These are phyloP conservation scores for Rachycentron canadum DNA, from an alignment of 2,797 vertebrate genomes.

Conservation along the genomic window DNA sequence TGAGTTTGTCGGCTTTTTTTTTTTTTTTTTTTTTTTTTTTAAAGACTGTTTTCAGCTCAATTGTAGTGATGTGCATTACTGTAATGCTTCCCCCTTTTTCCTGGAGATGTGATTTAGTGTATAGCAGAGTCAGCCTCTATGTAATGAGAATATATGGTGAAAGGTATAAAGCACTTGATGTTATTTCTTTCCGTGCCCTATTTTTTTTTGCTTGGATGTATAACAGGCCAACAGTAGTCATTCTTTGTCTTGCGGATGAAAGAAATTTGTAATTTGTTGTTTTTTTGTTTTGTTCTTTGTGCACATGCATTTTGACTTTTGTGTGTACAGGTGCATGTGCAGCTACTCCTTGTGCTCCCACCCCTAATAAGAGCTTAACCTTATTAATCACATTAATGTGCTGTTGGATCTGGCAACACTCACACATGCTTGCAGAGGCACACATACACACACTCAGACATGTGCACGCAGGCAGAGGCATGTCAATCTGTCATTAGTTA, in stretches of 20 bases:
- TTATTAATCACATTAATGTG: constrained; percentile 83
- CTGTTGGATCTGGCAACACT: constrained; percentile 69
- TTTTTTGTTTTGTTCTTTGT: constrained; percentile 24
- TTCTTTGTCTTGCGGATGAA: constrained; percentile 42
- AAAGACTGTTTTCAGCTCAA: constrained; percentile 11
- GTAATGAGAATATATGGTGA: constrained; percentile 69
- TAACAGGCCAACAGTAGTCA: constrained; percentile 40
- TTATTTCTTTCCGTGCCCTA: constrained; percentile 50
- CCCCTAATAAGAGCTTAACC: constrained; percentile 81
- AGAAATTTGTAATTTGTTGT: constrained; percentile 12
- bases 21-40: constrained; percentile 20
- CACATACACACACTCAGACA: constrained; percentile 52
- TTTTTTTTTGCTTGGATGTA: constrained; percentile 50
- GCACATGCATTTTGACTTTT: constrained; percentile 8
- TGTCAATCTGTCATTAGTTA: constrained; percentile 84
- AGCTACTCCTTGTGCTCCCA: constrained; percentile 57
- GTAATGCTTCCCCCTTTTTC: constrained; percentile 32
- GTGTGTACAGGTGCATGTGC: constrained; percentile 36
- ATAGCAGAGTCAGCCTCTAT: constrained; percentile 50
- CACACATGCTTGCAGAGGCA: constrained; percentile 55
- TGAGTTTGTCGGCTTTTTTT: constrained; percentile 14
- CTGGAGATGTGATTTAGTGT: constrained; percentile 59
- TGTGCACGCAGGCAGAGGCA: constrained; percentile 73
- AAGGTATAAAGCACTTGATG: constrained; percentile 55
- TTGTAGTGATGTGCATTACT: constrained; percentile 42